Conservation (phyloP, 2,113 vertebrate species). For the Trachemys scripta region DNA sequence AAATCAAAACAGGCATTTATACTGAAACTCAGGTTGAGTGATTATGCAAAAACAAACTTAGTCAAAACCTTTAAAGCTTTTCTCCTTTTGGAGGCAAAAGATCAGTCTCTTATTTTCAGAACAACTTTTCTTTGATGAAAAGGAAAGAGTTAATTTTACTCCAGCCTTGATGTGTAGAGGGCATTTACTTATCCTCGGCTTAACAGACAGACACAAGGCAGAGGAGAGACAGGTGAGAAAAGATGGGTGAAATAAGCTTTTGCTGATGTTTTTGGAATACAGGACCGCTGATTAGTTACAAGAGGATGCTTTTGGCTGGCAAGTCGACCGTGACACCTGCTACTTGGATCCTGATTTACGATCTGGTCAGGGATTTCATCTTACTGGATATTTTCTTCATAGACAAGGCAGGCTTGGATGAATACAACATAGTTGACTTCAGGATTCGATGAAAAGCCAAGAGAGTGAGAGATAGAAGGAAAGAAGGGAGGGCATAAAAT, state of each 20-base stretch:
- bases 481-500: not conserved
- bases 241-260: not conserved
- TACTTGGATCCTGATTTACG: not conserved
- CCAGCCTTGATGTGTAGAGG: not conserved
- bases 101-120: not conserved
- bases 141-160: not conserved
- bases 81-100: not conserved
- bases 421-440: not conserved
- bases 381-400: not conserved
- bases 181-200: not conserved
- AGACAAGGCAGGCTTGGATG: not conserved
- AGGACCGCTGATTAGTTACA: not conserved
- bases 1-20: not conserved
- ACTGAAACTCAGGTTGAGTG: not conserved
- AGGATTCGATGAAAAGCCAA: not conserved
- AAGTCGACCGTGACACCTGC: not conserved
- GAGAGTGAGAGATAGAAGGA: not conserved
- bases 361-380: not conserved
- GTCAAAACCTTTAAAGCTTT: not conserved
- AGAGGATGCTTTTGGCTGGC: not conserved
- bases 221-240: not conserved
- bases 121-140: not conserved
- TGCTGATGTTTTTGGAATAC: too few species aligned
- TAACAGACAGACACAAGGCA: not conserved
- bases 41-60: not conserved